Evolutionary conservation across 2,797 vertebrate species (phyloP).

Genomic region (Cyprinella venusta): DNA sequence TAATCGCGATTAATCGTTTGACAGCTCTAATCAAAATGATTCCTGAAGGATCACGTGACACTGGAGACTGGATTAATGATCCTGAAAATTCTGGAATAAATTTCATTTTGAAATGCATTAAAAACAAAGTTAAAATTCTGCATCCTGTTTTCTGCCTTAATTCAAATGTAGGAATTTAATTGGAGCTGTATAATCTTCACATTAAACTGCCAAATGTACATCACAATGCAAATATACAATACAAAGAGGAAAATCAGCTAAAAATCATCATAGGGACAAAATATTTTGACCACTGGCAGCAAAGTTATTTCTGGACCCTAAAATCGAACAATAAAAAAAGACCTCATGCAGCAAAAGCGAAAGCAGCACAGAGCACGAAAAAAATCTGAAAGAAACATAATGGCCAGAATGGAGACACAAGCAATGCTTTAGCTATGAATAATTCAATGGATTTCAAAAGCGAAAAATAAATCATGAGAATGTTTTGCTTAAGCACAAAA

Average conservation of each 20-base stretch:
- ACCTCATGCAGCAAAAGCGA: conserved; percentile 65
- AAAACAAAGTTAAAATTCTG: background rate
- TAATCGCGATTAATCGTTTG: no score
- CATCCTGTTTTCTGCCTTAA: background rate
- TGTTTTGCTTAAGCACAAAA: conserved; percentile 30
- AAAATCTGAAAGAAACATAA: conserved; percentile 24
- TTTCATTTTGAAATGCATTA: background rate
- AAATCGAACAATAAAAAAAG: background rate
- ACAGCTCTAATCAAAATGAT: background rate
- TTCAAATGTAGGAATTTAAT: background rate
- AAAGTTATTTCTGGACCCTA: conserved; percentile 8
- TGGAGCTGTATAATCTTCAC: no score
- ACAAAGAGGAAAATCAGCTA: conserved; percentile 29
- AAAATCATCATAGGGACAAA: conserved; percentile 17
- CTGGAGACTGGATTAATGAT: background rate
- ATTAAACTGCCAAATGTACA: background rate
- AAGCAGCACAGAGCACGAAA: conserved; percentile 51
- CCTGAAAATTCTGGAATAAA: background rate
- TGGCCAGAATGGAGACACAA: conserved; percentile 26
- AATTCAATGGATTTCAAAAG: conserved; percentile 28
- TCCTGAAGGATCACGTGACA: background rate
- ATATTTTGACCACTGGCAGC: background rate
- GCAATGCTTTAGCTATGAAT: conserved; percentile 43
- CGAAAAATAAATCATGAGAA: conserved; percentile 46
- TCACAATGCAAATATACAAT: conserved; percentile 10